Conservation (phyloP, 2,113 vertebrate genomes). For the Salvelinus alpinus region DNA sequence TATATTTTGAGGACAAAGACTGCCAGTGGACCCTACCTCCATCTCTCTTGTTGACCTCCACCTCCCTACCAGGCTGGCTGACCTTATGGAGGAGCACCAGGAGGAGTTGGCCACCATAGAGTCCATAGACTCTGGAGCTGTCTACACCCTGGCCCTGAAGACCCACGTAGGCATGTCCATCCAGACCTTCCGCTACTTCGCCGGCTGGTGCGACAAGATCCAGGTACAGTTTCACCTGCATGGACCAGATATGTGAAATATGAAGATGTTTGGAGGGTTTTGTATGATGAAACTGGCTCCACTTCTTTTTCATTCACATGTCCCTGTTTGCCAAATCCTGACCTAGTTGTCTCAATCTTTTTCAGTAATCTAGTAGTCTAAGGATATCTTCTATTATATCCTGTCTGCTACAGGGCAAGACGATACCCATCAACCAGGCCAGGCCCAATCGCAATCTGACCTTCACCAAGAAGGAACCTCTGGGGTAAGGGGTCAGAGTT, state of each 20-base stretch:
- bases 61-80: conserved; percentile 66
- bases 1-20: too few species aligned
- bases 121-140: conserved; percentile 78
- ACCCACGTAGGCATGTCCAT: conserved; percentile 83
- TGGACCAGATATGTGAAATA: not conserved
- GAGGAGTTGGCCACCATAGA: conserved; percentile 83
- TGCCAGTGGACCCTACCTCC: not conserved
- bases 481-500: conserved; percentile 61
- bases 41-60: not conserved
- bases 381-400: not conserved
- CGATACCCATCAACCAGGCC: conserved; percentile 83
- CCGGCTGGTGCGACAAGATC: conserved; percentile 78
- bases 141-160: conserved; percentile 81
- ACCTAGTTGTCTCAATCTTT: too few species aligned
- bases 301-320: too few species aligned
- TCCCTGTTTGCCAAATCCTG: too few species aligned
- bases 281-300: too few species aligned
- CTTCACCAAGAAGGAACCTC: conserved; percentile 77
- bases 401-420: conserved; percentile 68
- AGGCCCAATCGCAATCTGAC: conserved; percentile 81
- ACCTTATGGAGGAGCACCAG: conserved; percentile 81
- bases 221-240: not conserved
- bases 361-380: too few species aligned
- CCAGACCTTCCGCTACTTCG: conserved; percentile 82
- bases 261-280: not conserved